phyloP scores from a whole-genome alignment of 2,113 vertebrate species.

The Pseudois nayaur region DNA sequence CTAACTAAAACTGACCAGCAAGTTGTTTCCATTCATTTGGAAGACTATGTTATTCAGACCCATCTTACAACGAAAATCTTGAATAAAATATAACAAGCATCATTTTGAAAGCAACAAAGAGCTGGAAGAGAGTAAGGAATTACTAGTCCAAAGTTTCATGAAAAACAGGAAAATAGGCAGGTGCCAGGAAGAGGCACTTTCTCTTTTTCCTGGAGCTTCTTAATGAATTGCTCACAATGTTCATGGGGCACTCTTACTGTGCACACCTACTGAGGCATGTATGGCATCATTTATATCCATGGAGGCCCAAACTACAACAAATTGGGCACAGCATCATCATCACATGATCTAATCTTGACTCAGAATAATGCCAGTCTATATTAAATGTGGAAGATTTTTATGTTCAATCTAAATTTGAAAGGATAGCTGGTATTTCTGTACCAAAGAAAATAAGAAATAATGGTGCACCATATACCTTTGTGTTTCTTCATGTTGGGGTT shows the following conservation, averaged over 20 bases:
- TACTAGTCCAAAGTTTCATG: neutral
- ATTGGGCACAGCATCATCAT: slow-evolving; percentile 86
- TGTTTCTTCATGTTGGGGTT: slow-evolving; percentile 89
- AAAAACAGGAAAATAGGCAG: neutral
- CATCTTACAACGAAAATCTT: neutral
- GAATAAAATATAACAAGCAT: neutral
- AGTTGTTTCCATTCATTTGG: neutral
- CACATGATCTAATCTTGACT: slow-evolving; percentile 79
- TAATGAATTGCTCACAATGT: slow-evolving; percentile 88
- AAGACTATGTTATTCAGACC: neutral
- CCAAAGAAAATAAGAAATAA: slow-evolving; percentile 94
- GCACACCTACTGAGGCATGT: slow-evolving; percentile 94
- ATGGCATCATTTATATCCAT: slow-evolving; percentile 90
- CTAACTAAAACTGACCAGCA: neutral
- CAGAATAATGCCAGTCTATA: slow-evolving; percentile 88
- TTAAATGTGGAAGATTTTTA: slow-evolving; percentile 91
- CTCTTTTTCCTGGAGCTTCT: slow-evolving; percentile 88
- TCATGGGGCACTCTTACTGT: slow-evolving; percentile 64
- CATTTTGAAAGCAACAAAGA: neutral
- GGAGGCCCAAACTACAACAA: slow-evolving; percentile 87
- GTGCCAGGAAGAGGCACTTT: slow-evolving; percentile 64
- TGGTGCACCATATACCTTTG: slow-evolving; percentile 87
- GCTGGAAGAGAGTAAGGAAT: neutral
- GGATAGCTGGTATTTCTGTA: slow-evolving; percentile 88
- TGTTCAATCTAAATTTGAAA: slow-evolving; percentile 89